Base-by-base conservation (phyloP, 2,888 invertebrate species). In the Portevinia maculata region DNA sequence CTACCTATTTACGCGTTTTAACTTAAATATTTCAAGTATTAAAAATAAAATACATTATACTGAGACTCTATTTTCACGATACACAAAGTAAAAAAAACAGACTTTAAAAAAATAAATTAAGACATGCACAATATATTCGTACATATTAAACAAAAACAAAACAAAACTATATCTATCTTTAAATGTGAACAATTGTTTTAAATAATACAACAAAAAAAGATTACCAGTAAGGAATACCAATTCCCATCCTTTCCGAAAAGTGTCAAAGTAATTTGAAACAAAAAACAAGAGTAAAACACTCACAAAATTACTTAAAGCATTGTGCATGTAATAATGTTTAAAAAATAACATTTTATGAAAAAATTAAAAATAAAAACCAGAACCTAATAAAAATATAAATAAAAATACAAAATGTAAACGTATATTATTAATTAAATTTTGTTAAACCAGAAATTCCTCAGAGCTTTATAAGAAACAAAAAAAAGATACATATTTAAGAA, bases 401-500 rank as follows among this genome's bases (percentile, higher is more conserved):
- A 21, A 65, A 69, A 71, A 79, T 39, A 24, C 60, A 64, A 71
- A 48, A 71, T 37, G 53, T 62, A 60, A 67, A 65, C 59, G 65
- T 67, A 70, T 53, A 69, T 78, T 70, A 78, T 60, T 53, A 74
- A 74, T 53, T 73, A 59, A 60, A 78, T 78, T 83, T 83, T 78
- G 78, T 83, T 83, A 78, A 78, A 83, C 83, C 83, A 78, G 70
- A 78, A 78, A 78, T 67, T 78, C 67, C 71, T 83, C 78, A 83
- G 83, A 83, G 83, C 83, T 83, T 83, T 83, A 83, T 83, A 78
- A 83, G 76, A 74, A 81, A 76, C 70, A 81, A 75, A 79, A 79
- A 59, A 73, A 76, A 65, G 70, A 57, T 70, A 76, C 75, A 75
- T 81, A 81, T 75, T 75, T 70, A 81, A 81, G 79, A 75, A 81